Percentiles rank a stretch among this genome's conserved stretches.
These are phyloP conservation scores for Eulacestoma nigropectus DNA, from an alignment of 2,113 vertebrate species.

Conservation along the genomic window DNA sequence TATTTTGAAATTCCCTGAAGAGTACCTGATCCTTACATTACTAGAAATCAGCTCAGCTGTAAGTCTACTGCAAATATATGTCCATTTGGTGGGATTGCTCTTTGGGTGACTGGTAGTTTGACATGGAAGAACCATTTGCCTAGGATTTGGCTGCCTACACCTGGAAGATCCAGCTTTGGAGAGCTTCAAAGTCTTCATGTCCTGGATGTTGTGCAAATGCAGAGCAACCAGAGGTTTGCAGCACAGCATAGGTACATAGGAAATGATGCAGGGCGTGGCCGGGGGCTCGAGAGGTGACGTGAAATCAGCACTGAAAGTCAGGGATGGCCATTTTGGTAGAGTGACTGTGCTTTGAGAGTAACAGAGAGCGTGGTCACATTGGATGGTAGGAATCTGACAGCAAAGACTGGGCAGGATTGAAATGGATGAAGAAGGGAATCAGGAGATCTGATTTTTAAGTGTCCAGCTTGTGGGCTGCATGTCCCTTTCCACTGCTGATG, in stretches of 20 bases:
- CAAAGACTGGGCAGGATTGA: not conserved
- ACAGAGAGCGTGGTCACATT: rapidly evolving
- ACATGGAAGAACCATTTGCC: not conserved
- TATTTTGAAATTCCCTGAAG: not conserved
- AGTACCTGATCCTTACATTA: not conserved
- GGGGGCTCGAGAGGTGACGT: not conserved
- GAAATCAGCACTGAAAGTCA: not conserved
- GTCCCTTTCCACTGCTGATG: not conserved
- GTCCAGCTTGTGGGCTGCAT: not conserved
- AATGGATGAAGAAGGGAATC: not conserved
- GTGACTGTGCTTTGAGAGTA: not conserved
- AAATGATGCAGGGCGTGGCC: not conserved
- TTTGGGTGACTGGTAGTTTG: not conserved
- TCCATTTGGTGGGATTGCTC: not conserved
- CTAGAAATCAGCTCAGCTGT: not conserved
- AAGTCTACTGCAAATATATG: not conserved
- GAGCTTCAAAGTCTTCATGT: not conserved
- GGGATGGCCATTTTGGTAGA: not conserved
- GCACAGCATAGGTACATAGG: not conserved
- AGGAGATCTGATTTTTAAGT: not conserved
- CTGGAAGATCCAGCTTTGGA: not conserved
- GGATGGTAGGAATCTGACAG: not conserved
- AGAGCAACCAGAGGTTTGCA: not conserved
- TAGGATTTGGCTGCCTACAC: not conserved
- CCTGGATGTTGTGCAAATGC: not conserved